Evolutionary conservation across 1,140 invertebrate genomes (phyloP).

Genomic region (Euura lappo): DNA sequence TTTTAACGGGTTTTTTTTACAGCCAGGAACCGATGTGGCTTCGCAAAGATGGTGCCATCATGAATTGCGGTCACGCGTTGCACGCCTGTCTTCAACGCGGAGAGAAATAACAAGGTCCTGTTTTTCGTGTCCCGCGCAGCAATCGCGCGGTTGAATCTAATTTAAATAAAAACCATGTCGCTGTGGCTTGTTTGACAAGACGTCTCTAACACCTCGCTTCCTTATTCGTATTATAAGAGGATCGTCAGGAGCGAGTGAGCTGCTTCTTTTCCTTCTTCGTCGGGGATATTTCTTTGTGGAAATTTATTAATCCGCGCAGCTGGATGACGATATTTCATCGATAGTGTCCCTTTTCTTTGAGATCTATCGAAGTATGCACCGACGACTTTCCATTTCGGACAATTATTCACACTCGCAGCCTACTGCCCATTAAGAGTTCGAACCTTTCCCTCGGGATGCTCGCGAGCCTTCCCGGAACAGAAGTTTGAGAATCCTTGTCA

Average conservation of each 20-base stretch:
- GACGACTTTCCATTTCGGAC: too few relatives aligned
- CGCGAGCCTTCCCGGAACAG: background rate
- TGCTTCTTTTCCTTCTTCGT: too few relatives aligned
- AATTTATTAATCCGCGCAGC: too few relatives aligned
- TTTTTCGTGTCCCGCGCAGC: background rate
- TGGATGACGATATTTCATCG: too few relatives aligned
- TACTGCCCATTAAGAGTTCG: background rate
- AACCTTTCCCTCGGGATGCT: background rate
- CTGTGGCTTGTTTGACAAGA: background rate
- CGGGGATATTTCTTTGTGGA: too few relatives aligned
- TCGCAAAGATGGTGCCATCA: background rate
- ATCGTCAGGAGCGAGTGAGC: too few relatives aligned
- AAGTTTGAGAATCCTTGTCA: background rate
- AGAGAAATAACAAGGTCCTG: background rate
- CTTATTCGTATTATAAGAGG: too few relatives aligned
- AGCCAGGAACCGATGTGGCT: too few relatives aligned
- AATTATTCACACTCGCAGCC: background rate
- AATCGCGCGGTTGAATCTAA: slow-evolving; percentile 3
- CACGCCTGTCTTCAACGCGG: background rate
- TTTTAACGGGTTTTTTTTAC: too few relatives aligned
- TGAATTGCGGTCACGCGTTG: background rate
- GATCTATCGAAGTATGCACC: too few relatives aligned
- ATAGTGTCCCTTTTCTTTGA: too few relatives aligned
- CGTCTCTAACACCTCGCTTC: background rate
- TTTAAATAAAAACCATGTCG: background rate